Conservation (phyloP, 2,888 invertebrate genomes). For the Chironomus tentans region DNA sequence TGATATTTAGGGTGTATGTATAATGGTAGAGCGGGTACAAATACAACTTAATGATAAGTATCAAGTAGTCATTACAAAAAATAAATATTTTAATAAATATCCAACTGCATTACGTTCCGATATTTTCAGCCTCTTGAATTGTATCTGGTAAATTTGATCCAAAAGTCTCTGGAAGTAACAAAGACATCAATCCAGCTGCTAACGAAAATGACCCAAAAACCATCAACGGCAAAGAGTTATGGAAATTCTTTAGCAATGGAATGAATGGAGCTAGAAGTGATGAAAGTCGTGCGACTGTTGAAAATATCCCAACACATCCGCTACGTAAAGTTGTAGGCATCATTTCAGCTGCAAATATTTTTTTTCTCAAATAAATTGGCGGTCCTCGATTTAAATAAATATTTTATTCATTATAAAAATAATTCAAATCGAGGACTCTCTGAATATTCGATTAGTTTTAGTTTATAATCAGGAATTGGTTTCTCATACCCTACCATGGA, state of each 20-base stretch:
- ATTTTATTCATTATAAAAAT: too few species aligned
- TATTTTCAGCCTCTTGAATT: constrained; percentile 33
- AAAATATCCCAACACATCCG: constrained; percentile 51
- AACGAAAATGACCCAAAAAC: constrained; percentile 48
- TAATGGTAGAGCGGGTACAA: too few species aligned
- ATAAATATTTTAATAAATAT: too few species aligned
- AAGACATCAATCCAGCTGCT: constrained; percentile 45
- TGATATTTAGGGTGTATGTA: too few species aligned
- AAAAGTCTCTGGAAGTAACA: constrained; percentile 55
- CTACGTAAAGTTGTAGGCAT: constrained; percentile 46
- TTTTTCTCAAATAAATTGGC: too few species aligned
- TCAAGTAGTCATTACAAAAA: too few species aligned
- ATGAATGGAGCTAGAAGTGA: constrained; percentile 54
- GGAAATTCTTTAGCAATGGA: constrained; percentile 40
- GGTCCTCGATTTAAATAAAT: too few species aligned
- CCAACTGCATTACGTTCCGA: not conserved
- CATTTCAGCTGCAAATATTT: constrained; percentile 36
- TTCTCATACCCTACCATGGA: too few species aligned
- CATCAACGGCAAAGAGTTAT: constrained; percentile 42
- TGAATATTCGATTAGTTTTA: too few species aligned
- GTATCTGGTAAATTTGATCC: constrained; percentile 53
- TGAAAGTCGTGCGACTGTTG: constrained; percentile 50
- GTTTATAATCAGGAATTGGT: too few species aligned
- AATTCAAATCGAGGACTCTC: too few species aligned
- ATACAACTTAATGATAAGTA: too few species aligned